A percentile compares a stretch with the other conserved stretches of the same genome.
phyloP scores from a whole-genome alignment of 2,113 vertebrate species.

The Odontesthes bonariensis region DNA sequence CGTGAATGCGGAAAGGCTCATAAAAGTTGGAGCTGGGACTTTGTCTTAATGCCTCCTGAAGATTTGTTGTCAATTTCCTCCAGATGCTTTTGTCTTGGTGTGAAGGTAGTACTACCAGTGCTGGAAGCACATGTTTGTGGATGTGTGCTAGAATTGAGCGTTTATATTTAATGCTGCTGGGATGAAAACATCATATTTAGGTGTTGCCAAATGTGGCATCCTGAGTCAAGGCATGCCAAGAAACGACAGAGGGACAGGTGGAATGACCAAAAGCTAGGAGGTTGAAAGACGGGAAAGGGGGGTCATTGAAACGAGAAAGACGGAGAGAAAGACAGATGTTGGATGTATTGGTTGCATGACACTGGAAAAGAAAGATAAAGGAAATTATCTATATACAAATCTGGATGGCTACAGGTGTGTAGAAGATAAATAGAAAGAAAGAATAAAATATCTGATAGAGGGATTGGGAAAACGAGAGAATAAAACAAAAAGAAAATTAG shows the following conservation, averaged over 20 bases:
- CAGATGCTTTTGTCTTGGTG: conserved; percentile 60
- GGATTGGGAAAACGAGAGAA: conserved; percentile 20
- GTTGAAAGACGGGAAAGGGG: conserved; percentile 14
- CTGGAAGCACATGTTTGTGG: conserved; percentile 10
- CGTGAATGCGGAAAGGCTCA: conserved; percentile 15
- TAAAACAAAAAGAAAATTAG: conserved; percentile 35
- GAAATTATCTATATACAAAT: conserved; percentile 51
- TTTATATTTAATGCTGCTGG: conserved; percentile 10
- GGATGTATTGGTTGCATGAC: conserved; percentile 2
- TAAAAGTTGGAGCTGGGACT: conserved; percentile 13
- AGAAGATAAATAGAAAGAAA: conserved; percentile 8
- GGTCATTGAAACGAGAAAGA: not conserved
- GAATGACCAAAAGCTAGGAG: conserved; percentile 16
- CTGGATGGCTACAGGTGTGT: conserved; percentile 20
- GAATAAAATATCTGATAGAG: conserved; percentile 14
- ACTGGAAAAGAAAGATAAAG: conserved; percentile 39
- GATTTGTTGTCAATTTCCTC: conserved; percentile 63
- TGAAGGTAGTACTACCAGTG: conserved; percentile 32
- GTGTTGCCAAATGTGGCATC: conserved; percentile 24
- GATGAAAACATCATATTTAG: conserved; percentile 23
- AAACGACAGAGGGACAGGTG: conserved; percentile 2
- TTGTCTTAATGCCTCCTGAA: conserved; percentile 51
- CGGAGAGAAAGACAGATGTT: conserved; percentile 3
- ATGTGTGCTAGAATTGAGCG: not conserved
- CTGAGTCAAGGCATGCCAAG: conserved; percentile 19